Percentiles rank a stretch among this genome's conserved stretches.
Evolutionary conservation across 2,797 vertebrate species (phyloP).

Genomic region (Danio tinwini): DNA sequence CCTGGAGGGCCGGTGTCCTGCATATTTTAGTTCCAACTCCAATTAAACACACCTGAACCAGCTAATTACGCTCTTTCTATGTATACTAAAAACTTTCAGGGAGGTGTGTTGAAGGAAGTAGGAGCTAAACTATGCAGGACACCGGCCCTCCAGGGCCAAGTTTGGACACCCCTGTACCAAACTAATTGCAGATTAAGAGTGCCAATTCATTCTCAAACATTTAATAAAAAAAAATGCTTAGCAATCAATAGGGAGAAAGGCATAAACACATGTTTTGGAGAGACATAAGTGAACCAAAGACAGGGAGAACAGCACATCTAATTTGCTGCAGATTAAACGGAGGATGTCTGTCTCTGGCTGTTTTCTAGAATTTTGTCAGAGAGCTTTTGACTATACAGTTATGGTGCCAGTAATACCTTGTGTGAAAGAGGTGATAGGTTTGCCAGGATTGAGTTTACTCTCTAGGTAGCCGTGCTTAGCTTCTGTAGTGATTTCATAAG

Average conservation of each 20-base stretch:
- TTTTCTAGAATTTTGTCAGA: not conserved
- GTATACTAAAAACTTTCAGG: too few species aligned
- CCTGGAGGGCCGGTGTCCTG: too few species aligned
- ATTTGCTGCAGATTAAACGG: not conserved
- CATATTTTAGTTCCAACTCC: too few species aligned
- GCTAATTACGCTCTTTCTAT: too few species aligned
- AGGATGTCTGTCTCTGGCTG: not conserved
- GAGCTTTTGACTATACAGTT: not conserved
- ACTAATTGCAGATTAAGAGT: too few species aligned
- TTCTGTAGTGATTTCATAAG: constrained; percentile 85
- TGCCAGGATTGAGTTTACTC: constrained; percentile 86
- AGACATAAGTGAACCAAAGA: not conserved
- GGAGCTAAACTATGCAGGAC: too few species aligned
- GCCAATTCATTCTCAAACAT: not conserved
- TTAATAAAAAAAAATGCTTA: not conserved
- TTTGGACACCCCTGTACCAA: too few species aligned
- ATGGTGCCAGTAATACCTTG: constrained; percentile 80
- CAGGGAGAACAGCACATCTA: not conserved
- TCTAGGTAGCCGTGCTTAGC: constrained; percentile 90
- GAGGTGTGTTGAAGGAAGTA: too few species aligned
- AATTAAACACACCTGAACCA: too few species aligned
- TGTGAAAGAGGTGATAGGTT: constrained; percentile 80
- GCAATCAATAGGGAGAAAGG: not conserved
- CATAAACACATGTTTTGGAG: not conserved
- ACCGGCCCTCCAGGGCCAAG: too few species aligned